Percentiles rank a stretch among this genome's conserved stretches.
phyloP scores from a whole-genome alignment of 2,113 vertebrate species.

The Scolopax mira region DNA sequence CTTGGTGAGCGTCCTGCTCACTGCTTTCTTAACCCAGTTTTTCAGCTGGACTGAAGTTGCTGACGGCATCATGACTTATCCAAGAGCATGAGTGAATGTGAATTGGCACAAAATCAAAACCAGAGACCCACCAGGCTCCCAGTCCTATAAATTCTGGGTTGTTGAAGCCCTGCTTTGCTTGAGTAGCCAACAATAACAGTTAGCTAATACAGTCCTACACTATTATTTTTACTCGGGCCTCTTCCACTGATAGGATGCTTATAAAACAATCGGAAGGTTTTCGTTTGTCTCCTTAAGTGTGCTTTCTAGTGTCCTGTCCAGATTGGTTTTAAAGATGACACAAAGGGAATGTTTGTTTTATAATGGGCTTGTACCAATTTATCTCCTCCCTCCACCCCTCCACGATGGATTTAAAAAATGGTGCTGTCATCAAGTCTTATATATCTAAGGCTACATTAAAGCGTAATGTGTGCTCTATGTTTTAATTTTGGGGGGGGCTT shows the following conservation, averaged over 20 bases:
- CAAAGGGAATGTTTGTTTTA: conserved; percentile 5
- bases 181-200: conserved; percentile 40
- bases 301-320: neutral
- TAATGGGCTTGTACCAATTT: neutral
- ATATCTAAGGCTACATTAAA: neutral
- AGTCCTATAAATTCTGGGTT: conserved; percentile 7
- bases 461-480: neutral
- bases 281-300: neutral
- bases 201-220: neutral
- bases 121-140: neutral
- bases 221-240: neutral
- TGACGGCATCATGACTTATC: neutral
- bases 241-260: neutral
- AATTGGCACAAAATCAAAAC: conserved; percentile 31
- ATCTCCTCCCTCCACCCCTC: neutral
- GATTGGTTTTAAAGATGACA: conserved; percentile 30
- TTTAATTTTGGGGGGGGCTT: neutral
- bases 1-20: neutral
- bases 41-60: conserved; percentile 18
- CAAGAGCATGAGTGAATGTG: conserved; percentile 7
- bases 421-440: conserved; percentile 5
- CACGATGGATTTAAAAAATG: conserved; percentile 9
- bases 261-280: neutral
- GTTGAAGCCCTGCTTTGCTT: conserved; percentile 8
- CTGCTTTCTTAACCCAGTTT: conserved; percentile 50